Conservation (phyloP, 2,113 vertebrate genomes). For the Centropus bengalensis region DNA sequence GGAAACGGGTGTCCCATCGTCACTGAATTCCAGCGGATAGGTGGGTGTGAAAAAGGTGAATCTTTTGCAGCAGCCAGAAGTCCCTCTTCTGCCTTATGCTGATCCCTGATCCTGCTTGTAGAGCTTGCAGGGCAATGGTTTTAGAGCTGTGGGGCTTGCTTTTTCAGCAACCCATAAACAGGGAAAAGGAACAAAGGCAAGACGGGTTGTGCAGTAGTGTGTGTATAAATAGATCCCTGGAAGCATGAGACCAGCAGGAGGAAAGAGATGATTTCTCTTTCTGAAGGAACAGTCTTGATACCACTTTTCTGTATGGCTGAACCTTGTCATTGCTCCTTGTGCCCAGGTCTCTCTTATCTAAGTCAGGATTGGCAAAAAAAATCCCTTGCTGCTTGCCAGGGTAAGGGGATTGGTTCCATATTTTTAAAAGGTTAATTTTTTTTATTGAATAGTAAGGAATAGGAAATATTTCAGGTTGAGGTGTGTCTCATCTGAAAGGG, state of each 20-base stretch:
- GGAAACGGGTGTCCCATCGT: background rate
- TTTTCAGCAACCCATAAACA: background rate
- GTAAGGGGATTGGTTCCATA: background rate
- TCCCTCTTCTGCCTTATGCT: background rate
- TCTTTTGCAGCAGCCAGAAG: background rate
- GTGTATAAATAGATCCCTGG: constrained; percentile 41
- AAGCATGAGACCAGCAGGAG: constrained; percentile 17
- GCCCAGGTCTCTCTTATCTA: background rate
- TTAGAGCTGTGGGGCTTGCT: background rate
- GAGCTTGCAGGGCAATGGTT: background rate
- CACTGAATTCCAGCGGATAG: background rate
- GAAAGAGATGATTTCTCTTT: constrained; percentile 29
- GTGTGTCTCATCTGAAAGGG: background rate
- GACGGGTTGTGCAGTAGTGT: background rate
- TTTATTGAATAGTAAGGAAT: constrained; percentile 26
- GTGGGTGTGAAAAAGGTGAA: background rate
- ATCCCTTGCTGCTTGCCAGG: background rate
- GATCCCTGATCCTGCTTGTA: background rate
- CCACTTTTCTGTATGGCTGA: constrained; percentile 6
- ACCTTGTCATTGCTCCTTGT: background rate
- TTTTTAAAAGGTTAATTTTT: background rate
- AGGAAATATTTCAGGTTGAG: background rate
- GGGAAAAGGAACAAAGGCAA: constrained; percentile 16
- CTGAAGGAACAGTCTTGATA: background rate
- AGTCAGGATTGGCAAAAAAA: background rate